Evolutionary conservation across 2,888 invertebrate species (phyloP).

Genomic region (Hirtodrosophila cameraria): DNA sequence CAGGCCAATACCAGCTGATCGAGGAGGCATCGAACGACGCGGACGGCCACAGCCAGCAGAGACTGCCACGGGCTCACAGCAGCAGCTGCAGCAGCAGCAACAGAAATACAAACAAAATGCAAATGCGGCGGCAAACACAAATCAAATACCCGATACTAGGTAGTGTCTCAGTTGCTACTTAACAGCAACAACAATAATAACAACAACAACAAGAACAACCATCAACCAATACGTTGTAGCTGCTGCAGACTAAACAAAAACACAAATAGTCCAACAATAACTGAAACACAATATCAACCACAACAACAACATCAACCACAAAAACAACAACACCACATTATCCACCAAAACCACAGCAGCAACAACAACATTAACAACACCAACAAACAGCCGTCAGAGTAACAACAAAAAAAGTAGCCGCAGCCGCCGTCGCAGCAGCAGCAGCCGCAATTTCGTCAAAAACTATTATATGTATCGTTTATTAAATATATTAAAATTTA

Average conservation of each 20-base stretch:
- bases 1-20: conserved; percentile 79
- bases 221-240: conserved; percentile 28
- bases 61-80: conserved; percentile 75
- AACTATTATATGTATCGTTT: conserved; percentile 82
- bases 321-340: conserved; percentile 38
- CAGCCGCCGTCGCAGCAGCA: conserved; percentile 56
- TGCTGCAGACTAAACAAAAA: conserved; percentile 39
- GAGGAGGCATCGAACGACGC: conserved; percentile 80
- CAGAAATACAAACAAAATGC: conserved; percentile 81
- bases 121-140: conserved; percentile 81
- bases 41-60: conserved; percentile 81
- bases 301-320: conserved; percentile 35
- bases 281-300: conserved; percentile 48
- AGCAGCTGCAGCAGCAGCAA: conserved; percentile 64
- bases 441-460: conserved; percentile 76
- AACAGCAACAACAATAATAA: conserved; percentile 52
- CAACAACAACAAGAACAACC: conserved; percentile 47
- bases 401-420: conserved; percentile 55
- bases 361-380: conserved; percentile 41
- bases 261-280: conserved; percentile 54
- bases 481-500: conserved; percentile 84
- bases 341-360: conserved; percentile 48
- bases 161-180: conserved; percentile 80
- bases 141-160: conserved; percentile 85
- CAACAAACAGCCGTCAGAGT: conserved; percentile 61